A percentile compares a stretch with the other conserved stretches of the same genome.
Evolutionary conservation across 2,797 vertebrate genomes (phyloP).

Genomic region (Sardinella longiceps): DNA sequence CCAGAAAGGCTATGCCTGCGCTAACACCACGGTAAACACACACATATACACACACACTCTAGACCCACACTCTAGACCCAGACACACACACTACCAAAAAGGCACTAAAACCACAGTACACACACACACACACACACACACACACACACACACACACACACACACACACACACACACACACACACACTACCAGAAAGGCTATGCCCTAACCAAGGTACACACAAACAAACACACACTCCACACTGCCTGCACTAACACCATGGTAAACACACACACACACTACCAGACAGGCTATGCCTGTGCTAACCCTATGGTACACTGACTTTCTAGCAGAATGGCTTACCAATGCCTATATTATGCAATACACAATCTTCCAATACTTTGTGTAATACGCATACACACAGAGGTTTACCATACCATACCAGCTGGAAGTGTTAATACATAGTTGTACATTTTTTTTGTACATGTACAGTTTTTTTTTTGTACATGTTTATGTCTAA

Average conservation of each 20-base stretch:
- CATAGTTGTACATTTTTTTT: too few relatives aligned
- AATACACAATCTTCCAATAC: not conserved
- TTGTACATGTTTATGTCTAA: not conserved
- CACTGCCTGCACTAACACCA: not conserved
- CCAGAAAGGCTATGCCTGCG: constrained; percentile 85
- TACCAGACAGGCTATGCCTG: constrained; percentile 81
- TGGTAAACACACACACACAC: not conserved
- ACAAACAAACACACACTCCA: not conserved
- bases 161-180: not conserved
- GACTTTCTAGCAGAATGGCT: not conserved
- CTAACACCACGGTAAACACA: constrained; percentile 82
- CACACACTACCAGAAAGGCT: not conserved
- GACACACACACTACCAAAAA: not conserved
- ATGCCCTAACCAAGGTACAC: not conserved
- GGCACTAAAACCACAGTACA: not conserved
- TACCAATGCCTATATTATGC: not conserved
- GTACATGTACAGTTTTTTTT: too few relatives aligned
- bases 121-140: not conserved
- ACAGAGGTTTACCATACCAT: too few relatives aligned
- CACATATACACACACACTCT: not conserved
- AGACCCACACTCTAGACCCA: not conserved
- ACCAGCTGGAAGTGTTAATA: too few relatives aligned
- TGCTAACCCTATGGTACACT: constrained; percentile 82
- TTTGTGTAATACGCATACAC: too few relatives aligned
- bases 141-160: not conserved